Evolutionary conservation across 1,140 invertebrate species (phyloP).

Genomic region (Matsumurasca onukii): DNA sequence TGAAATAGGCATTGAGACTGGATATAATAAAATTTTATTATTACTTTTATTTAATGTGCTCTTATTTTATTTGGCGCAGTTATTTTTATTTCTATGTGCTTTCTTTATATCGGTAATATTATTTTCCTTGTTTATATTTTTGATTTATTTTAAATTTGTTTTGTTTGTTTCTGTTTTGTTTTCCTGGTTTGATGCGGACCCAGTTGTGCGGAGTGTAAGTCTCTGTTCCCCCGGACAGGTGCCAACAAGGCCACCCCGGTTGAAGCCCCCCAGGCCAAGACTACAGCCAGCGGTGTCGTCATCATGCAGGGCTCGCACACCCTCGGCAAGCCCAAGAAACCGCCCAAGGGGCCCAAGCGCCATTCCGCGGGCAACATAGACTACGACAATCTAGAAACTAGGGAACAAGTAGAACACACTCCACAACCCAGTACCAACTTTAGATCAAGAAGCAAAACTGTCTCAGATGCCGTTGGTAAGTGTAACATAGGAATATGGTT

Average conservation of each 20-base stretch:
- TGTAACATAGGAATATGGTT: too few relatives aligned
- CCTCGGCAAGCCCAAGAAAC: constrained; percentile 54
- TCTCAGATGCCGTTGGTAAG: constrained; percentile 78
- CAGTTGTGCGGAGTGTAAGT: constrained; percentile 10
- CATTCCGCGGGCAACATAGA: constrained; percentile 89
- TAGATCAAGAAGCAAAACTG: constrained; percentile 83
- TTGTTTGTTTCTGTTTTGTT: constrained; percentile 17
- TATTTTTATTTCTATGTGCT: neutral
- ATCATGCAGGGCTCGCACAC: constrained; percentile 53
- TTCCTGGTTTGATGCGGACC: constrained; percentile 2
- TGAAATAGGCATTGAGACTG: too few relatives aligned
- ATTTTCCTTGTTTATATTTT: constrained; percentile 2
- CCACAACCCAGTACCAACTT: constrained; percentile 58
- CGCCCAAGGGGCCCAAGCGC: constrained; percentile 62
- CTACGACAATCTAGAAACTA: constrained; percentile 65
- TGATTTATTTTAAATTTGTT: constrained; percentile 18
- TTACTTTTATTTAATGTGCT: too few relatives aligned
- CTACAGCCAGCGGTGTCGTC: constrained; percentile 41
- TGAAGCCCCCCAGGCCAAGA: constrained; percentile 44
- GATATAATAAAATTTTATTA: too few relatives aligned
- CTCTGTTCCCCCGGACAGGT: constrained; percentile 12
- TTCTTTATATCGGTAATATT: neutral
- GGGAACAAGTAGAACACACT: constrained; percentile 43
- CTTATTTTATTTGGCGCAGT: neutral
- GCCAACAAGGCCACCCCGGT: constrained; percentile 44